A percentile compares a stretch with the other conserved stretches of the same genome.
Conservation (phyloP, 1,140 invertebrate species). For the Hycleus phaleratus region DNA sequence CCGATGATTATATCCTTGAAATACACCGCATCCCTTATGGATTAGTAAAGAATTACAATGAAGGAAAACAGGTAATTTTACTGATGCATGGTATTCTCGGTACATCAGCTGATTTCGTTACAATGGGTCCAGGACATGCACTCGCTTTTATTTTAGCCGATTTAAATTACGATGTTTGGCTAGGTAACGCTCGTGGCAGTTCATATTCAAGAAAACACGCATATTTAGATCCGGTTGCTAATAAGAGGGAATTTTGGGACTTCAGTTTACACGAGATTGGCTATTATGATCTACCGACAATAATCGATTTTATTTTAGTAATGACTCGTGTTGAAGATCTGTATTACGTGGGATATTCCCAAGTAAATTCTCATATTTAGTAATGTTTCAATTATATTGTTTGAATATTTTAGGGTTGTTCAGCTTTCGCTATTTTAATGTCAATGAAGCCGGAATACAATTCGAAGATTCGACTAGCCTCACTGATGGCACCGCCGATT, state of each 20-base stretch:
- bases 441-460: slow-evolving; percentile 48
- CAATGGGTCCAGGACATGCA: slow-evolving; percentile 40
- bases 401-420: slow-evolving; percentile 43
- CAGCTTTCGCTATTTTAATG: slow-evolving; percentile 46
- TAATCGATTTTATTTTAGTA: slow-evolving; percentile 58
- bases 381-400: no score
- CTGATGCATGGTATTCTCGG: slow-evolving; percentile 62
- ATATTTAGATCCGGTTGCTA: slow-evolving; percentile 38
- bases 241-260: slow-evolving; percentile 58
- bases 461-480: slow-evolving; percentile 40
- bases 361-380: slow-evolving; percentile 30
- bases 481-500: not conserved
- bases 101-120: slow-evolving; percentile 56
- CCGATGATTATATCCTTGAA: slow-evolving; percentile 64
- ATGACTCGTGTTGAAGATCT: slow-evolving; percentile 43
- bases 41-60: not conserved
- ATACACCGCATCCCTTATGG: slow-evolving; percentile 56
- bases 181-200: slow-evolving; percentile 61
- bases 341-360: slow-evolving; percentile 58
- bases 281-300: slow-evolving; percentile 57
- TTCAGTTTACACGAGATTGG: slow-evolving; percentile 57
- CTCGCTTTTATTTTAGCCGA: slow-evolving; percentile 59
- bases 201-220: slow-evolving; percentile 49
- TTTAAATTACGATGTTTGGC: slow-evolving; percentile 69
- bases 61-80: slow-evolving; percentile 2